phyloP scores from a whole-genome alignment of 2,113 vertebrate genomes.

The Campylomormyrus numenius region DNA sequence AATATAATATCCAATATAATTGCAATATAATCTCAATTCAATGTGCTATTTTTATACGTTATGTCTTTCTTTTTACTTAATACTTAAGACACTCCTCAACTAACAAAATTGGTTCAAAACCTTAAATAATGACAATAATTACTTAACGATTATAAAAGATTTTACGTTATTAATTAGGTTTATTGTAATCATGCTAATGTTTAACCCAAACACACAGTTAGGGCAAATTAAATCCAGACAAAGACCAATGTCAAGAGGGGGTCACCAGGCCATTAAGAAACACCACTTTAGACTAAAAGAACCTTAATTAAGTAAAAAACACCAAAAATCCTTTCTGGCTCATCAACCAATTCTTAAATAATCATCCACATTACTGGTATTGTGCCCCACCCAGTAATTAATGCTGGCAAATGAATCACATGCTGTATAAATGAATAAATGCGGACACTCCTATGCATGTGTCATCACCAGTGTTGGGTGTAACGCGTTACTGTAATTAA shows the following conservation, averaged over 20 bases:
- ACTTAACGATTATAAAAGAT: not conserved
- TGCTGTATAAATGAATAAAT: not conserved
- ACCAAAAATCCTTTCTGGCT: not conserved
- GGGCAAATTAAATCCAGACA: not conserved
- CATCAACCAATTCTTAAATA: not conserved
- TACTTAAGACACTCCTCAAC: not conserved
- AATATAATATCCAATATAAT: not conserved
- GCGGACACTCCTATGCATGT: not conserved
- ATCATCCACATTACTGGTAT: not conserved
- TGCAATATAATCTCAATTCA: not conserved
- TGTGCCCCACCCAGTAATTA: not conserved
- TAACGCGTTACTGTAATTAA: too few relatives aligned
- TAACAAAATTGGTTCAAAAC: not conserved
- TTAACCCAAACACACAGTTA: not conserved
- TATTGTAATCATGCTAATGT: not conserved
- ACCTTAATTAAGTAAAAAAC: not conserved
- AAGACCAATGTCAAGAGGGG: not conserved
- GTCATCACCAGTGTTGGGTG: not conserved
- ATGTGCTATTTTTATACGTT: not conserved
- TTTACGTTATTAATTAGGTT: not conserved
- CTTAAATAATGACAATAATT: not conserved
- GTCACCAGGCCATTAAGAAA: not conserved
- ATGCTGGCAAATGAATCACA: not conserved
- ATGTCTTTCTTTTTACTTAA: not conserved
- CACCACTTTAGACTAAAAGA: not conserved